phyloP scores from a whole-genome alignment of 2,797 vertebrate species.

The Rhincodon typus region DNA sequence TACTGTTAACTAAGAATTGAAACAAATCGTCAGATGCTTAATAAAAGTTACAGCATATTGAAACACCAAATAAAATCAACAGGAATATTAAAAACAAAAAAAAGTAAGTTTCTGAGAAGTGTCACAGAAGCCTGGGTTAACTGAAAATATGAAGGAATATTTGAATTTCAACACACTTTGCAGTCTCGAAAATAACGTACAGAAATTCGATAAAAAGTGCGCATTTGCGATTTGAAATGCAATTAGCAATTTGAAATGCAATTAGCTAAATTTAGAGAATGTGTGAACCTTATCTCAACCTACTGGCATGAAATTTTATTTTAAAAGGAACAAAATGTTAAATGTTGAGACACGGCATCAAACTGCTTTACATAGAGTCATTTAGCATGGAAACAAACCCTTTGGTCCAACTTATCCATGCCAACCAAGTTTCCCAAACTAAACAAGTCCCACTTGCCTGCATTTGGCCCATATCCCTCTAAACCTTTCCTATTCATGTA shows the following conservation, averaged over 20 bases:
- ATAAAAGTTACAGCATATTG: not conserved
- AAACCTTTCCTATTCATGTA: no score
- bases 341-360: not conserved
- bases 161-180: not conserved
- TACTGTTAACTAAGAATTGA: not conserved
- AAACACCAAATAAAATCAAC: not conserved
- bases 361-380: not conserved
- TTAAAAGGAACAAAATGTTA: not conserved
- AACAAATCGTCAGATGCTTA: not conserved
- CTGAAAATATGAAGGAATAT: not conserved
- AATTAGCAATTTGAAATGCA: not conserved
- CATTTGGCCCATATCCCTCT: no score
- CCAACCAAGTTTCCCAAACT: no score
- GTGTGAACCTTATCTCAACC: not conserved
- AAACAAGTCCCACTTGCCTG: no score
- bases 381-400: no score
- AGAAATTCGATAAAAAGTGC: not conserved
- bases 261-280: not conserved
- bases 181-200: not conserved
- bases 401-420: no score
- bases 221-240: not conserved
- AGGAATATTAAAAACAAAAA: not conserved
- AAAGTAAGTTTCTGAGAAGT: not conserved
- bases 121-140: not conserved
- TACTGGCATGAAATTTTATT: not conserved